A percentile compares a stretch with the other conserved stretches of the same genome.
Conservation (phyloP, 2,113 vertebrate species). For the Gila orcuttii region DNA sequence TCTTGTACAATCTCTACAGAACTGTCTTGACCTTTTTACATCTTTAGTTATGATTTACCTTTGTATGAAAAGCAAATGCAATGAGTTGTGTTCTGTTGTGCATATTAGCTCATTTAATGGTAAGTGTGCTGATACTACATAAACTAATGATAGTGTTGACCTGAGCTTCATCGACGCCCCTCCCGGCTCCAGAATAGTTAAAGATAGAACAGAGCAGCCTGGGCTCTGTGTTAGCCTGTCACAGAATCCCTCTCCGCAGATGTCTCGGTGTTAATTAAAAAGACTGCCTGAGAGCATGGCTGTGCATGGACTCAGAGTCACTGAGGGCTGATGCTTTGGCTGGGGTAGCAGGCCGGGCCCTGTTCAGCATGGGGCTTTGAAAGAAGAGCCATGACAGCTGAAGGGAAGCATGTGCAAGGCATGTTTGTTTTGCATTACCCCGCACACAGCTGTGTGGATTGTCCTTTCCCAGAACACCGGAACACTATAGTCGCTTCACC, state of each 20-base stretch:
- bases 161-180: constrained; percentile 36
- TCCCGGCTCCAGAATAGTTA: constrained; percentile 1
- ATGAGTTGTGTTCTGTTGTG: constrained; percentile 1
- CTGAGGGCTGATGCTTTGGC: constrained; percentile 54
- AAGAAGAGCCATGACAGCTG: constrained; percentile 82
- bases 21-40: not conserved
- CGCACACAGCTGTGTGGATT: constrained; percentile 77
- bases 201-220: constrained; percentile 39
- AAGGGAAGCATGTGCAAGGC: constrained; percentile 78
- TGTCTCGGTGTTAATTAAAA: constrained; percentile 77
- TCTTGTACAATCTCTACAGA: not conserved
- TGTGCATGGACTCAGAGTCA: constrained; percentile 49
- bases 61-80: constrained; percentile 6
- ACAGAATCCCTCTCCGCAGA: constrained; percentile 71
- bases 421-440: constrained; percentile 83
- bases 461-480: constrained; percentile 79
- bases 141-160: constrained; percentile 40
- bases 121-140: not conserved
- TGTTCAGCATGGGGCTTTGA: constrained; percentile 69
- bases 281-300: constrained; percentile 60
- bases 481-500: constrained; percentile 69
- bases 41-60: not conserved
- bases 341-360: constrained; percentile 52
- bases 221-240: constrained; percentile 64
- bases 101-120: not conserved